Conservation (phyloP, 2,113 vertebrate species). For the Mirounga angustirostris region DNA sequence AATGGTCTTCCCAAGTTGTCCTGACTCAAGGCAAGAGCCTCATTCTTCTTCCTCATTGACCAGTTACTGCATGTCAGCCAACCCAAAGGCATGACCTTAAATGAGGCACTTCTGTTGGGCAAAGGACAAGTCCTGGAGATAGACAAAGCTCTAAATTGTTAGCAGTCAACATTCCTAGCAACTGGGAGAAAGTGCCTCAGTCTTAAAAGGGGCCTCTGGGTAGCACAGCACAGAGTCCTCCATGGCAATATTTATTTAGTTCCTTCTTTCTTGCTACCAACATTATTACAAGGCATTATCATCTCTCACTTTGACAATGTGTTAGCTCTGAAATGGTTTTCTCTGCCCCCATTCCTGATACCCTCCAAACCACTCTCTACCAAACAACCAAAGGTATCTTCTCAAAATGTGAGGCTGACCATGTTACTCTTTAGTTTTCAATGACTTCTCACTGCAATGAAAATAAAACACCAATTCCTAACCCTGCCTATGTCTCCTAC, state of each 20-base stretch:
- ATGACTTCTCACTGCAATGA: neutral
- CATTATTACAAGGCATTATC: neutral
- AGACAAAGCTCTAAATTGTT: neutral
- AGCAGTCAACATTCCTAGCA: neutral
- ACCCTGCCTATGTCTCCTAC: neutral
- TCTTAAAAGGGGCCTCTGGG: neutral
- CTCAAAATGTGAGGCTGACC: neutral
- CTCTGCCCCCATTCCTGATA: neutral
- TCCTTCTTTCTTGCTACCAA: neutral
- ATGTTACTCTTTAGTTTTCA: neutral
- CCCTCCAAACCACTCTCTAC: neutral
- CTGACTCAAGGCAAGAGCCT: neutral
- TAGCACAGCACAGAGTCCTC: neutral
- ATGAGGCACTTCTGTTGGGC: neutral
- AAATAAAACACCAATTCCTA: slow-evolving; percentile 17
- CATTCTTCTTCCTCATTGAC: neutral
- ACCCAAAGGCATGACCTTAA: neutral
- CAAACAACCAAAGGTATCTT: neutral
- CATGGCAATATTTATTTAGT: neutral
- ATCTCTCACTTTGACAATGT: neutral
- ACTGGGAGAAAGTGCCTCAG: neutral
- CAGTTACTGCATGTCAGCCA: neutral
- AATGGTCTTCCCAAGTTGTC: neutral
- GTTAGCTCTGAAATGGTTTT: slow-evolving; percentile 43
- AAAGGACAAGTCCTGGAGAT: neutral